Evolutionary conservation across 2,888 invertebrate genomes (phyloP), one percentile per base, ranked within the genome.

Genomic region (Harpalus rufipes): DNA sequence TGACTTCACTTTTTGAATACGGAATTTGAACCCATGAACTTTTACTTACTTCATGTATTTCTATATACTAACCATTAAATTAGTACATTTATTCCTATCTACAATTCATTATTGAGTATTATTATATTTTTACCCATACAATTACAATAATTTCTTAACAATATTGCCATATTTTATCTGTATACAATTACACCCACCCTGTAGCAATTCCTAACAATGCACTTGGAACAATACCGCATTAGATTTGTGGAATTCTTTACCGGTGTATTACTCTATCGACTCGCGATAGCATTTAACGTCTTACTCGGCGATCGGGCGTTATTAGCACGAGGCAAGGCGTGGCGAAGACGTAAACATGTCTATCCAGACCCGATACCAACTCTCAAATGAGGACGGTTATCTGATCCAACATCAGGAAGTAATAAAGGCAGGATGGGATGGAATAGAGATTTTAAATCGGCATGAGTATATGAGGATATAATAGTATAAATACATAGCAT

Each of bases 341-440:
- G 78, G 51, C 21, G 32, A 14, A 44, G 32, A 58, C 78, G 59
- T 78, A 78, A 78, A 78, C 78, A 78, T 78, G 78, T 78, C 78
- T 32, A 59, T 51, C 59, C 32, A 25, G 56, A 56, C n/a, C 78
- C 58, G 25, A 51, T 51, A 51, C 44, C 44, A 12, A 51, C 44
- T 51, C 44, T 51, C 44, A 51, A 51, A 51, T 51, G 44, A 51
- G 44, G 44, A 51, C 44, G 44, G 10, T 51, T 51, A 51, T 51
- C 44, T 51, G 44, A 51, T 51, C 44, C 44, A 12, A 51, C 44
- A 51, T 51, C 44, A 51, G 44, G 44, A 51, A 51, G 44, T 51
- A 51, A 51, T 51, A 51, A 51, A 51, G 32, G 32, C 44, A 51
- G 44, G 44, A 51, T 3, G 32, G 32, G 10, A 51, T 8, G 44